Conservation (phyloP, 2,797 vertebrate species). For the Vireo griseus region DNA sequence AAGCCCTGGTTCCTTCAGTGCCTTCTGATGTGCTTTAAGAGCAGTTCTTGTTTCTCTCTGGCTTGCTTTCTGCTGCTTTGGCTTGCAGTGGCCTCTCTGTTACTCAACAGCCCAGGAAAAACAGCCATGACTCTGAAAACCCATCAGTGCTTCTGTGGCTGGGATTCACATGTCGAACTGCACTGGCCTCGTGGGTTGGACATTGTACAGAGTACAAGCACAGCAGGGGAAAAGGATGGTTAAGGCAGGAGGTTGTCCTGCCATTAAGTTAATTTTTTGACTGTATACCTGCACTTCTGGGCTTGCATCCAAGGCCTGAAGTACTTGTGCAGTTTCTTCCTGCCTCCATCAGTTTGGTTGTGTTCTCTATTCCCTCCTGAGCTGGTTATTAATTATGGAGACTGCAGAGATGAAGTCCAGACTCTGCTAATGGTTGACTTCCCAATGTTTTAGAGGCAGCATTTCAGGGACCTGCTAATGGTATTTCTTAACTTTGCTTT, state of each 20-base stretch:
- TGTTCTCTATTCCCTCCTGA: slow-evolving; percentile 10
- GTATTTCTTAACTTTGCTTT: neutral
- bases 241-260: neutral
- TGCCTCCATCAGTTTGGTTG: neutral
- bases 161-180: neutral
- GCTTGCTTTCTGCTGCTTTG: neutral
- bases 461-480: neutral
- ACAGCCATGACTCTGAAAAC: neutral
- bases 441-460: neutral
- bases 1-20: accelerated
- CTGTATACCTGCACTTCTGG: slow-evolving; percentile 7
- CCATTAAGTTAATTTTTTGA: slow-evolving; percentile 31
- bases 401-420: slow-evolving; percentile 11
- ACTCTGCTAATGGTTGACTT: slow-evolving; percentile 33
- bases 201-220: neutral
- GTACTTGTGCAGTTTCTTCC: neutral
- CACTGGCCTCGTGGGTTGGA: neutral
- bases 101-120: neutral
- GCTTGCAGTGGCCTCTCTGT: neutral
- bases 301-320: slow-evolving; percentile 24
- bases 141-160: neutral
- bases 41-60: neutral
- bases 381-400: slow-evolving; percentile 57
- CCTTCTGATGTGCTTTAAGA: accelerated
- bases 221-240: neutral